Base-by-base conservation (phyloP, 1,140 invertebrate genomes). In the Pseudachorutes palmiensis region DNA sequence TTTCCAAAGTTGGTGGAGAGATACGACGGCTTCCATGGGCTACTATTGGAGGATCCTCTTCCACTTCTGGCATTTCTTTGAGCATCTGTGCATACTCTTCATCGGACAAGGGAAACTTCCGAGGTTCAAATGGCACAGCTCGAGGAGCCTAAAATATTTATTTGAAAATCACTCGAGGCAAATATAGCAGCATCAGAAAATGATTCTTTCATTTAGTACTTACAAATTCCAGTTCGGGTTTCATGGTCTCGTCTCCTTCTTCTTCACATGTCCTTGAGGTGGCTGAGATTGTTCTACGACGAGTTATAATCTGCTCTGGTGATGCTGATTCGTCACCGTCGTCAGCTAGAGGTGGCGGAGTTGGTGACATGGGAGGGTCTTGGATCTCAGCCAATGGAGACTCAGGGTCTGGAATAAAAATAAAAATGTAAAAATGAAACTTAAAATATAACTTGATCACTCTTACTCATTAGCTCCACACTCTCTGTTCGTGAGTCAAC, bases 101-200 rank as follows among this genome's bases (percentile, higher is more conserved):
- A 41, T 91, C 89, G 0, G 79, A 74, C 28, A 92, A 77, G 3
- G 90, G 91, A 79, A 92, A 94, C 59, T 77, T 77, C 72, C 89
- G 81, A 5, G 83, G 82, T 22, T 88, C 86, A 78, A 87, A 92
- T 22, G 90, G 90, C 62, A 55, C 24, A 36, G 65, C 29, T 62
- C 62, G 22, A 12, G 33, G 36, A 61, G 22, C 22, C 14, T n/a
- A n/a, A 16, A 57, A 55, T 5, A 36, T 30, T 22, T 49, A n/a
- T 55, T 31, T 29, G 28, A 51, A 28, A 3, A 29, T n/a, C n/a
- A n/a, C n/a, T n/a, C n/a, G n/a, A n/a, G n/a, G n/a, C n/a, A n/a
- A n/a, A n/a, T n/a, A n/a, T n/a, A n/a, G n/a, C n/a, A n/a, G n/a
- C n/a, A n/a, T n/a, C n/a, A n/a, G n/a, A n/a, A n/a, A n/a, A n/a